Percentiles rank a stretch among this genome's conserved stretches.
Conservation (phyloP, 2,113 vertebrate species). For the Pardalotus punctatus region DNA sequence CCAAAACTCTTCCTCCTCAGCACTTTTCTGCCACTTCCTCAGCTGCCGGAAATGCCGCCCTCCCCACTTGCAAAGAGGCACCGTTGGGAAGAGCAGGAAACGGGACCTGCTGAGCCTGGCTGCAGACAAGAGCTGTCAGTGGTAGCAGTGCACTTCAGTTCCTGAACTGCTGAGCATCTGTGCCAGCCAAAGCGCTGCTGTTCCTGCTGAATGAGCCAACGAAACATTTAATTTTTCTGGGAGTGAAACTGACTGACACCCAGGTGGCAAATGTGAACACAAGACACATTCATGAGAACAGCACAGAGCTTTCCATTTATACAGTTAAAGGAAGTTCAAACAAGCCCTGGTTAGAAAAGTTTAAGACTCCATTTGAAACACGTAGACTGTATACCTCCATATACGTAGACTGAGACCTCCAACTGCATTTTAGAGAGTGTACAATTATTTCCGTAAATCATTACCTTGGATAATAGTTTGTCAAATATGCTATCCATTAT, state of each 20-base stretch:
- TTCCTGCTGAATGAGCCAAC: neutral
- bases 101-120: neutral
- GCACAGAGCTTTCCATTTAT: neutral
- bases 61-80: neutral
- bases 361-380: neutral
- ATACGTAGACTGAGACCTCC: neutral
- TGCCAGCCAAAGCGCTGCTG: neutral
- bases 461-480: slow-evolving; percentile 93
- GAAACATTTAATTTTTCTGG: neutral
- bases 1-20: neutral
- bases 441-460: slow-evolving; percentile 38
- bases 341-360: neutral
- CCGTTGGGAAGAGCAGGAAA: neutral
- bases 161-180: neutral
- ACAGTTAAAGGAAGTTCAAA: neutral
- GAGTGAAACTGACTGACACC: neutral
- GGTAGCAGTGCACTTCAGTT: neutral
- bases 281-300: neutral
- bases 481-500: slow-evolving; percentile 98
- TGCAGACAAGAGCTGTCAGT: neutral
- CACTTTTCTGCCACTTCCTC: neutral
- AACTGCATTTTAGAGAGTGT: neutral
- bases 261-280: neutral
- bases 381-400: neutral
- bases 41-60: neutral